A percentile compares a stretch with the other conserved stretches of the same genome.
Evolutionary conservation across 2,797 vertebrate genomes (phyloP).

Genomic region (Anomalospiza imberbis): DNA sequence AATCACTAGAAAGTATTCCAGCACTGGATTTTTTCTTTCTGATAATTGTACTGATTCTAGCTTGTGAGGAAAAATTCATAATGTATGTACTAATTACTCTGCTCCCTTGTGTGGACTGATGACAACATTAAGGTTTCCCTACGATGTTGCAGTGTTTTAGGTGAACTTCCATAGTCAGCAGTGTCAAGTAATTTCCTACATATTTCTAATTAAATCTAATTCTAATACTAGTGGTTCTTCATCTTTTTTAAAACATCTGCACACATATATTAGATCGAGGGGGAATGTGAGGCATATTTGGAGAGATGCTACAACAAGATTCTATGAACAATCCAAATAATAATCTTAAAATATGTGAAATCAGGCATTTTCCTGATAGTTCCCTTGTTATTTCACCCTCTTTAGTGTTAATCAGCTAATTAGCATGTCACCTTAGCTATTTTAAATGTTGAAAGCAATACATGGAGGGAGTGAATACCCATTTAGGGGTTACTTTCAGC

Average conservation of each 20-base stretch:
- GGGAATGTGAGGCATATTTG: neutral
- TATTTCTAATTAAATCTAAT: neutral
- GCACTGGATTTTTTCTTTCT: neutral
- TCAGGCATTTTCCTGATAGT: neutral
- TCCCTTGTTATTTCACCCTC: neutral
- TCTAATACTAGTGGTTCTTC: neutral
- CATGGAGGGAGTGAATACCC: neutral
- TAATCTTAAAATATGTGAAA: neutral
- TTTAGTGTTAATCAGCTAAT: neutral
- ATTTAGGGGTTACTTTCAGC: neutral
- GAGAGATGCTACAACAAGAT: neutral
- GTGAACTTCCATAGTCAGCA: neutral
- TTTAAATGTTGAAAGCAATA: neutral
- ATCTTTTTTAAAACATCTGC: neutral
- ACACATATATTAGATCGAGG: neutral
- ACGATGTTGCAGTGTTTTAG: neutral
- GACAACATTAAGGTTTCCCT: neutral
- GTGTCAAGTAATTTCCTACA: neutral
- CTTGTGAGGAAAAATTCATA: neutral
- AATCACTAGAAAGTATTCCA: neutral
- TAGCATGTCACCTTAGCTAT: neutral
- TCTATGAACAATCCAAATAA: neutral
- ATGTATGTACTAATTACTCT: neutral
- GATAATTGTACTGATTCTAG: neutral
- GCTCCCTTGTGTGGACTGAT: neutral